Conservation (phyloP, 30 jellyfish, hydroid and myxozoan genomes). For the Catostylus mosaicus region DNA sequence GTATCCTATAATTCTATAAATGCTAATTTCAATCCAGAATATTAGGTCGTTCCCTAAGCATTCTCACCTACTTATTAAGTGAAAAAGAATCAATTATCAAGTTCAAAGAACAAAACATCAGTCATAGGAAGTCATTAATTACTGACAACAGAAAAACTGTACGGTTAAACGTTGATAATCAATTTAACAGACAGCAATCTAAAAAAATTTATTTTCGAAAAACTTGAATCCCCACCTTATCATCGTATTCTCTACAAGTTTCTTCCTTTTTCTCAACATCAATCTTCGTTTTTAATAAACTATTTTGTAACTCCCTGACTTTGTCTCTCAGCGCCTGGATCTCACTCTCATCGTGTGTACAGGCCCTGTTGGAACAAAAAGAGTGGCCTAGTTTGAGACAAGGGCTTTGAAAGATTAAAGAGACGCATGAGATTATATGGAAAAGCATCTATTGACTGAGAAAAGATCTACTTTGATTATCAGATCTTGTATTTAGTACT, state of each 20-base stretch:
- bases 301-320: constrained; percentile 49
- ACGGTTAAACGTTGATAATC: neutral
- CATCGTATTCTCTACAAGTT: constrained; percentile 47
- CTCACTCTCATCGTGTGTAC: constrained; percentile 63
- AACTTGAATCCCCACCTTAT: constrained; percentile 12
- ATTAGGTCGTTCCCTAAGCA: neutral
- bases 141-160: neutral
- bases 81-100: neutral
- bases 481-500: no score
- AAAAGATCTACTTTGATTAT: neutral
- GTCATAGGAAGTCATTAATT: no score
- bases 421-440: neutral
- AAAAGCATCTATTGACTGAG: neutral
- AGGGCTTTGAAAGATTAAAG: no score
- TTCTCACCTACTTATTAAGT: neutral
- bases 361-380: constrained; percentile 38
- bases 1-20: neutral
- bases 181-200: neutral
- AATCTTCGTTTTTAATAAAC: constrained; percentile 40
- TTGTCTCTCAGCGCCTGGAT: constrained; percentile 51
- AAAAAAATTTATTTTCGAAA: neutral
- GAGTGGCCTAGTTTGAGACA: no score
- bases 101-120: no score
- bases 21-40: neutral
- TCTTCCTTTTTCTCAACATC: constrained; percentile 66